Base-by-base conservation (phyloP, 53 echinoderm and acorn worm species). In the Temnopleurus reevesii region DNA sequence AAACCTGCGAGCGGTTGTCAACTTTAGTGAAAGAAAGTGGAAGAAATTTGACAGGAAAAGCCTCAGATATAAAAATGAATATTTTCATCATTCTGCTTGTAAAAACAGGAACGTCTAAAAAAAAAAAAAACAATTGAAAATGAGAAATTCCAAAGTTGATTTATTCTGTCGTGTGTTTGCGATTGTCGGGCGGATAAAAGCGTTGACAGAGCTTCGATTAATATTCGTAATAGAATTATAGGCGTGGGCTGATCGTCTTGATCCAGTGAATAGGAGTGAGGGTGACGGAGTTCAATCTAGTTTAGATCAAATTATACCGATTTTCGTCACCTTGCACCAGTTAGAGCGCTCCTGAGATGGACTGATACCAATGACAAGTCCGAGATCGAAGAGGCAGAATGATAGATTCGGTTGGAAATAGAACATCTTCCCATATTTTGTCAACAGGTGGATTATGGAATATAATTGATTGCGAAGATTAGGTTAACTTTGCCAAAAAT, bases 211-310 rank as follows among this genome's bases (percentile, higher is more conserved):
- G 71, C 41, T 71, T 71, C 19, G 71, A 71, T 71, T 71, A 71
- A 71, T 71, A 71, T 41, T 71, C 41, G 71, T 71, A 71, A 71
- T 71, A 27, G 71, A 71, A 71, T 71, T 71, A 71, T 71, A 71
- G 71, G 71, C 71, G 71, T 71, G 71, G 71, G 71, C 41, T 71
- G 71, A 38, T 38, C 18, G 71, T n/a, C n/a, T n/a, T 71, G 71
- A 71, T 36, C 71, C 41, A 23, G 41, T 41, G 71, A 71, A 63
- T n/a, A 41, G 19, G n/a, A 8, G 41, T 2, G 24, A 13, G 71
- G 19, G 36, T n/a, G 19, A 10, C 36, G 15, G 25, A 15, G 71
- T 66, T 66, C 38, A 35, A 41, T 71, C 71, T 71, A 41, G 41
- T 38, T 36, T 41, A 71, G 71, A 71, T 71, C 71, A 41, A 71